A percentile compares a stretch with the other conserved stretches of the same genome.
These are phyloP conservation scores for Tenualosa thibaudeaui DNA, from an alignment of 2,797 vertebrate genomes.

Conservation along the genomic window DNA sequence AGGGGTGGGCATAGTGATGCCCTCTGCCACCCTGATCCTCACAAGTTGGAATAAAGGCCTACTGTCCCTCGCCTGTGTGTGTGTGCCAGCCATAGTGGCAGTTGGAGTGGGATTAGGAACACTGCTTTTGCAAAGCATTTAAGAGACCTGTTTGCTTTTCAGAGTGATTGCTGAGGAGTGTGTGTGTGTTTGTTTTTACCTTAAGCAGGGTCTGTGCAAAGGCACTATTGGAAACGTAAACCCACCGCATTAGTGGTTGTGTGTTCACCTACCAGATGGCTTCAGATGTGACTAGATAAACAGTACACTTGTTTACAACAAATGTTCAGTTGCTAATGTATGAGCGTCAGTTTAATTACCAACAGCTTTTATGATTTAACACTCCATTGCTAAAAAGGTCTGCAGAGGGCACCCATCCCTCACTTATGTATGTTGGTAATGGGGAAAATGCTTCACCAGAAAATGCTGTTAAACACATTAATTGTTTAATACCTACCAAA, in stretches of 20 bases:
- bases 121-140: not conserved
- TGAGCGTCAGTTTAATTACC: not conserved
- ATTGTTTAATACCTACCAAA: conserved; percentile 9
- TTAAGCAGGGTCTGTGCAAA: not conserved
- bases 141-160: not conserved
- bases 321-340: not conserved
- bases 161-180: not conserved
- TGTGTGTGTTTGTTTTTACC: not conserved
- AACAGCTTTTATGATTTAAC: not conserved
- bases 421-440: not conserved
- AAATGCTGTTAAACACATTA: conserved; percentile 5
- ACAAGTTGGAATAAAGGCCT: not conserved
- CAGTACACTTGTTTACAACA: conserved; percentile 16
- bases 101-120: not conserved
- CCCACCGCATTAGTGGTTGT: not conserved
- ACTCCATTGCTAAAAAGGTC: not conserved
- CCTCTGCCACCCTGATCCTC: not conserved
- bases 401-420: not conserved
- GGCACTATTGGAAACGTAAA: conserved; percentile 15
- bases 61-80: not conserved
- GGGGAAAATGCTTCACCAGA: not conserved
- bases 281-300: not conserved
- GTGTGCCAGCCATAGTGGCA: not conserved
- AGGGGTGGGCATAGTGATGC: not conserved
- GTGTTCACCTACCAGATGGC: conserved; percentile 18